These are phyloP conservation scores for Amiota minor DNA, from an alignment of 2,888 invertebrate species.

Conservation along the genomic window DNA sequence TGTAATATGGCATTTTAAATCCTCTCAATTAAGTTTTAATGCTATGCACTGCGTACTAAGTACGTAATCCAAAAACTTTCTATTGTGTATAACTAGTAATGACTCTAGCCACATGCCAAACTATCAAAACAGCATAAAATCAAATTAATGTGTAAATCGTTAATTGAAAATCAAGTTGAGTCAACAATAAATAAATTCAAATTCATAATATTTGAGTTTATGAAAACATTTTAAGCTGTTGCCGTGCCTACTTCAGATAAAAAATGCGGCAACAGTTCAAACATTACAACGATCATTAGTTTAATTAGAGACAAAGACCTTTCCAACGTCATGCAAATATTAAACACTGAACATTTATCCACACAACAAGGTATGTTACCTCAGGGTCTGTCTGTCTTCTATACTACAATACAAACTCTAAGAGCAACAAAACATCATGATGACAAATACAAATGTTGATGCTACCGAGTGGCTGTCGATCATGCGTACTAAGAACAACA, in stretches of 20 bases:
- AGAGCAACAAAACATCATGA: constrained; percentile 20
- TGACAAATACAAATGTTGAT: constrained; percentile 50
- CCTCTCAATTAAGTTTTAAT: too few relatives aligned
- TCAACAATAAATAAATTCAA: constrained; percentile 45
- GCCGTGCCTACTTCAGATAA: constrained; percentile 53
- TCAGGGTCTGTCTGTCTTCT: too few relatives aligned
- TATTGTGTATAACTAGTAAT: background rate
- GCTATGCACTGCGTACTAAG: background rate
- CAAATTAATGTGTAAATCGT: constrained; percentile 46
- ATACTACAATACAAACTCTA: background rate
- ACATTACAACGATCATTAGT: constrained; percentile 70
- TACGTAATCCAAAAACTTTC: background rate
- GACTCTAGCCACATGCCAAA: constrained; percentile 51
- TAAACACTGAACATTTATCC: background rate
- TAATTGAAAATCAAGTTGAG: constrained; percentile 53
- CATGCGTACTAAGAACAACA: constrained; percentile 58
- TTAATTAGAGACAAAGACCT: constrained; percentile 55
- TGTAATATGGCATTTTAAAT: too few relatives aligned
- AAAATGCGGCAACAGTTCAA: constrained; percentile 58
- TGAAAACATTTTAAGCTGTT: background rate
- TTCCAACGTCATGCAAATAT: background rate
- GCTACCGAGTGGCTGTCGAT: constrained; percentile 65
- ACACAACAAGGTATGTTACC: background rate
- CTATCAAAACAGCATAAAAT: constrained; percentile 43
- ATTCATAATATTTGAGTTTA: constrained; percentile 45